phyloP scores from a whole-genome alignment of 1,140 invertebrate genomes.

The Spodoptera litura region DNA sequence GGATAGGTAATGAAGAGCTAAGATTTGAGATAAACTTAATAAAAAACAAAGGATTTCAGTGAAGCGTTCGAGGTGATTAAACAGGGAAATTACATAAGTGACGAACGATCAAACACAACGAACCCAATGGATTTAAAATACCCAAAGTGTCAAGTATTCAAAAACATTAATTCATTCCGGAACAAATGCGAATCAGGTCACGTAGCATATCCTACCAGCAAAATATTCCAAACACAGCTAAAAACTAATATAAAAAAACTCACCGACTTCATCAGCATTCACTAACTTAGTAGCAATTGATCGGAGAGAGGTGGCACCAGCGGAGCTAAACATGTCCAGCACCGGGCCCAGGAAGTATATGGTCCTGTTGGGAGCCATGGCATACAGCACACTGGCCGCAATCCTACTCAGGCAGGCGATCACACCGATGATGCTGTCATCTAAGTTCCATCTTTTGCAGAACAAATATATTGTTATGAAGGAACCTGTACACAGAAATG shows the following conservation, averaged over 20 bases:
- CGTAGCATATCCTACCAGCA: background rate
- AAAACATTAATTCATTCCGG: too few species aligned
- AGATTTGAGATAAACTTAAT: too few species aligned
- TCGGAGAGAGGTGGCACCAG: slow-evolving; percentile 86
- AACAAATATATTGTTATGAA: slow-evolving; percentile 84
- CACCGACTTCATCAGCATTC: slow-evolving; percentile 85
- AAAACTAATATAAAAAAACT: slow-evolving; percentile 52
- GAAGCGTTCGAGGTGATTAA: too few species aligned
- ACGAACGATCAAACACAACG: too few species aligned
- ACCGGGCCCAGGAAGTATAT: slow-evolving; percentile 85
- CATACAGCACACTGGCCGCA: slow-evolving; percentile 79
- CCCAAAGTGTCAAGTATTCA: too few species aligned
- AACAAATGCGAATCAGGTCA: too few species aligned
- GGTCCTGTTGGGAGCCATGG: slow-evolving; percentile 75
- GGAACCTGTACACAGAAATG: slow-evolving; percentile 70
- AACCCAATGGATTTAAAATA: too few species aligned
- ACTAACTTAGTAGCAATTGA: slow-evolving; percentile 88
- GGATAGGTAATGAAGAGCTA: too few species aligned
- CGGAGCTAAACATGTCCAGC: slow-evolving; percentile 87
- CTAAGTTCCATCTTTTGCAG: slow-evolving; percentile 82
- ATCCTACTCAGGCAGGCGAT: slow-evolving; percentile 83
- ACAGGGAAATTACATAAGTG: too few species aligned
- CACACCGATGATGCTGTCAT: slow-evolving; percentile 82
- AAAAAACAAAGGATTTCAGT: too few species aligned
- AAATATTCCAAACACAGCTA: background rate